A percentile compares a stretch with the other conserved stretches of the same genome.
These are phyloP conservation scores for Orchestia grillus DNA, from an alignment of 1,140 invertebrate species.

Conservation along the genomic window DNA sequence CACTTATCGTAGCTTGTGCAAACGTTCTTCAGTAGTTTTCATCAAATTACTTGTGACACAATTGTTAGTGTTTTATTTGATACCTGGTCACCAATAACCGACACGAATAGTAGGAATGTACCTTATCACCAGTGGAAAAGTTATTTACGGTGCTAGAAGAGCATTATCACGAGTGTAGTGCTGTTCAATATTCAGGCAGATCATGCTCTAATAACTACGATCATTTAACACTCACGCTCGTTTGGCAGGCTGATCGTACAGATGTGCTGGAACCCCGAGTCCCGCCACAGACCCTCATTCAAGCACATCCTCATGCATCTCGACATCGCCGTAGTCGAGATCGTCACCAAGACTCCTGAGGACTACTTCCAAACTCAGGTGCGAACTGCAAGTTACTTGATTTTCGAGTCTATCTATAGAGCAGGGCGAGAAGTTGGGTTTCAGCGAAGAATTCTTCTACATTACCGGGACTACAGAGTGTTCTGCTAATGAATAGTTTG, in stretches of 20 bases:
- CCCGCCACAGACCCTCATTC: constrained; percentile 94
- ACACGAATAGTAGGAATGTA: background rate
- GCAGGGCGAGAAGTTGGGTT: background rate
- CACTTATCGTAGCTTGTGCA: background rate
- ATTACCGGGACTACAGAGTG: background rate
- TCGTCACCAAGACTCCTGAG: constrained; percentile 78
- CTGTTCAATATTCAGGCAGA: background rate
- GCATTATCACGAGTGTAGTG: background rate
- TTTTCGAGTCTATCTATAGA: background rate
- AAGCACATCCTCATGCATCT: constrained; percentile 91
- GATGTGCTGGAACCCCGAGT: constrained; percentile 92
- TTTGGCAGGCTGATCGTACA: constrained; percentile 80
- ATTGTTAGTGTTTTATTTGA: background rate
- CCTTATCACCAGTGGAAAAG: background rate
- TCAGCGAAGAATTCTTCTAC: background rate
- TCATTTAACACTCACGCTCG: background rate
- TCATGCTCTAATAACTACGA: background rate
- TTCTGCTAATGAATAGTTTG: background rate
- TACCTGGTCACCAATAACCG: too few relatives aligned
- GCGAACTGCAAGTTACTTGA: constrained; percentile 58
- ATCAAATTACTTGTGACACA: background rate
- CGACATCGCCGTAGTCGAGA: constrained; percentile 85
- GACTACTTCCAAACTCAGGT: constrained; percentile 78
- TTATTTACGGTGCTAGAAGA: background rate
- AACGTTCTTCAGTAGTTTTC: background rate